Evolutionary conservation across 2,888 invertebrate genomes (phyloP), one percentile per base, ranked within the genome.

Genomic region (Caenorhabditis sp.): DNA sequence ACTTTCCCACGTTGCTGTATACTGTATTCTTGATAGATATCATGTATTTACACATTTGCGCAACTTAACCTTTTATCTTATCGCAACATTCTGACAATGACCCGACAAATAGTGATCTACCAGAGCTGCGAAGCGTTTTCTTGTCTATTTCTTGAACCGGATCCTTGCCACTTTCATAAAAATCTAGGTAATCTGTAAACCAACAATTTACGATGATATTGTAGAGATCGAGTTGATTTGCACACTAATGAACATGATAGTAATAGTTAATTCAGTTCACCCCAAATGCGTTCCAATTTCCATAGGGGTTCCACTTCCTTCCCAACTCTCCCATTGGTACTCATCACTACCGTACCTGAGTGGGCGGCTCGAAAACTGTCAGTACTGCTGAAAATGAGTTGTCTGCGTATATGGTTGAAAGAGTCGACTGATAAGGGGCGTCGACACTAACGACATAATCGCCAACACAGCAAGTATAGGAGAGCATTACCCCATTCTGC

Each of bases 371-470:
- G 5, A 54, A 28, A 56, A 35, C n/a, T 38, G 56, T 22, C 24
- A 51, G 72, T 49, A n/a, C 59, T 59, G 66, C 58, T 66, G 56
- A 63, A 75, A 64, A 38, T 31, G 41, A n/a, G 64, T 16, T 56
- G 63, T 54, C 51, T 28, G 28, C 47, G 68, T 63, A 22, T 41
- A 66, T 51, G 54, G 73, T 47, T 41, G 41, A 51, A 38, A 14
- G 74, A 24, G 35, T 19, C 26, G 22, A 66, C 66, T 76, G 76
- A 76, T 76, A 76, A 76, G 76, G n/a, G 26, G 28, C 26, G 24
- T 24, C 24, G 49, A 41, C 63, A 7, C 56, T 76, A 66, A 75
- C 77, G 77, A 31, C 77, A 70, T 70, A 63, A 70, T 61, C 63
- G 61, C 70, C 69, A 63, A 49, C 79, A 61, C 70, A 31, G 54